These are phyloP conservation scores for Brotogeris chrysoptera DNA, from an alignment of 2,797 vertebrate genomes.

Conservation along the genomic window DNA sequence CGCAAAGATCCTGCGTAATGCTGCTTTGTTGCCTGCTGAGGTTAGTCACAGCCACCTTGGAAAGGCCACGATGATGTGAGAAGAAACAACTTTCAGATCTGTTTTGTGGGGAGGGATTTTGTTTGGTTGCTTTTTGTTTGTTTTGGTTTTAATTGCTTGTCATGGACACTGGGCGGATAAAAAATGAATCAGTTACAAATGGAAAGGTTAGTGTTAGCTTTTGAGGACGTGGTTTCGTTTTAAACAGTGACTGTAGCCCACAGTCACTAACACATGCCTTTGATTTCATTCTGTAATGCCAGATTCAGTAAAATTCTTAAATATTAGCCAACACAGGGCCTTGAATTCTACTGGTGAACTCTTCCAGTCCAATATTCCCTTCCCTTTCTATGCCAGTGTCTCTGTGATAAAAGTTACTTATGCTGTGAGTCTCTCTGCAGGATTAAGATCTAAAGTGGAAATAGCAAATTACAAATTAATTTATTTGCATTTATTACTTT, in stretches of 20 bases:
- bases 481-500: neutral
- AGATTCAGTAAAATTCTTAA: neutral
- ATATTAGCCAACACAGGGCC: neutral
- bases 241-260: neutral
- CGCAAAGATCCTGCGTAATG: neutral
- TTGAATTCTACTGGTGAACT: neutral
- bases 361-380: neutral
- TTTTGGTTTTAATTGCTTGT: neutral
- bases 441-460: neutral
- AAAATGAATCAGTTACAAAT: neutral
- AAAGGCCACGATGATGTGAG: neutral
- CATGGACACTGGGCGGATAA: neutral
- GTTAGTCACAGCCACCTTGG: neutral
- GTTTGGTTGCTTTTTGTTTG: neutral
- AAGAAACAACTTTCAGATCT: neutral
- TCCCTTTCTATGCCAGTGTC: neutral
- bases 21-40: neutral
- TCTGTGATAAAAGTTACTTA: neutral
- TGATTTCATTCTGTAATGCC: neutral
- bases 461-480: neutral
- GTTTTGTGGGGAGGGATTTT: neutral
- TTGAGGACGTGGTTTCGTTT: neutral
- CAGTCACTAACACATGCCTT: neutral
- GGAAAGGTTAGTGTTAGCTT: neutral
- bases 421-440: slow-evolving; percentile 20